These are phyloP conservation scores for Pangasianodon hypophthalmus DNA, from an alignment of 2,113 vertebrate genomes.

Conservation along the genomic window DNA sequence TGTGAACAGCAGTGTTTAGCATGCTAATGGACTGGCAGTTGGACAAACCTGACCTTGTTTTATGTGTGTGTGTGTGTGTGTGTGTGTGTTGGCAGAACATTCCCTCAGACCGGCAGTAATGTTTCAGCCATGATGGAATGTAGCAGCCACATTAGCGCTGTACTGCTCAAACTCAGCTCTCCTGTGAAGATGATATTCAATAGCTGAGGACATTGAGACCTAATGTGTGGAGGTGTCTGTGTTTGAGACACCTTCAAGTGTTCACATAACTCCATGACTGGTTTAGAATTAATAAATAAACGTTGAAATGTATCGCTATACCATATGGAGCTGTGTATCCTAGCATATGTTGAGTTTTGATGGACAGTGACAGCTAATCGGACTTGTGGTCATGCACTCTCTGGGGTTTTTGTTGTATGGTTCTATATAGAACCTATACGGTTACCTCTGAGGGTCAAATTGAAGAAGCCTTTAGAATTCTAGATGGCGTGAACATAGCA, in stretches of 20 bases:
- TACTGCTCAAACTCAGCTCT: background rate
- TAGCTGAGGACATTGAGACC: background rate
- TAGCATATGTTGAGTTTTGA: background rate
- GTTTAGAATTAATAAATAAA: background rate
- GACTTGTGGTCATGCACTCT: background rate
- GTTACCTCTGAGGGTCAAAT: background rate
- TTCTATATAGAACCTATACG: background rate
- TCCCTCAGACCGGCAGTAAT: background rate
- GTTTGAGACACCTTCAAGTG: background rate
- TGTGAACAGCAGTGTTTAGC: background rate
- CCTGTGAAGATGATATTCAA: background rate
- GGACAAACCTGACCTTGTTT: background rate
- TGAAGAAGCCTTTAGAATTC: background rate
- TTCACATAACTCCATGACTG: background rate
- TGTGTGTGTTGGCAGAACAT: background rate
- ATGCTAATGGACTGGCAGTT: background rate
- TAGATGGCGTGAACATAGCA: background rate
- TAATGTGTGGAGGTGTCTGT: background rate
- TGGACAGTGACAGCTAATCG: background rate
- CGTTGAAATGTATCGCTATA: background rate
- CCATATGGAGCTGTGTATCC: background rate
- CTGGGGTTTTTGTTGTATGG: background rate
- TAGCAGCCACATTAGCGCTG: background rate
- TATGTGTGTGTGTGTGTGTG: background rate
- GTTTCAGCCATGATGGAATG: conserved; percentile 18